phyloP scores from a whole-genome alignment of 1,140 invertebrate genomes.

The Diorhabda carinulata region DNA sequence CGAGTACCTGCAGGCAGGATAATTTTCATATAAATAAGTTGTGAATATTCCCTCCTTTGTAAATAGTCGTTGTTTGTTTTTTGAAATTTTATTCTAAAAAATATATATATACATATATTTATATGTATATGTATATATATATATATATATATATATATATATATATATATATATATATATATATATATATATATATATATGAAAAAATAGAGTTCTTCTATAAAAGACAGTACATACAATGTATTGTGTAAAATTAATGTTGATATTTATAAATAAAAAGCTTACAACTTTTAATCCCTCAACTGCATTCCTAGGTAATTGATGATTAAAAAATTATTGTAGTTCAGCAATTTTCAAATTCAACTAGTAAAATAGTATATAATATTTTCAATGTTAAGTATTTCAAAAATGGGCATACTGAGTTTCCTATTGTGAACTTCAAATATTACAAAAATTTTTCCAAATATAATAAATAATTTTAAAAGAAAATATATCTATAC shows the following conservation, averaged over 20 bases:
- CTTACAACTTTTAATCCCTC: constrained; percentile 27
- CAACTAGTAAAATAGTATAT: constrained; percentile 22
- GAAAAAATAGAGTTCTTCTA: constrained; percentile 22
- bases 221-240: constrained; percentile 21
- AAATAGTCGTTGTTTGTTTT: constrained; percentile 40
- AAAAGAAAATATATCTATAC: no score
- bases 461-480: no score
- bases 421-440: not conserved
- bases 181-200: constrained; percentile 18
- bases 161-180: constrained; percentile 17
- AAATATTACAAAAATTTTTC: not conserved
- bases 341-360: constrained; percentile 25
- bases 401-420: not conserved
- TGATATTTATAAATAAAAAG: constrained; percentile 28
- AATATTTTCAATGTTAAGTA: constrained; percentile 18
- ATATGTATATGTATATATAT: constrained; percentile 11
- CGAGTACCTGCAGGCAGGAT: constrained; percentile 40
- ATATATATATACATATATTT: constrained; percentile 22
- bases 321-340: constrained; percentile 19
- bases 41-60: constrained; percentile 37
- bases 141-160: constrained; percentile 20
- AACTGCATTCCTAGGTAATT: constrained; percentile 29
- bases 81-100: constrained; percentile 40
- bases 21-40: constrained; percentile 22
- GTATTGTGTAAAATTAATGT: constrained; percentile 41